Evolutionary conservation across 2,113 vertebrate genomes (phyloP), one percentile per base, ranked within the genome.

Genomic region (Myanophis thanlyinensis): DNA sequence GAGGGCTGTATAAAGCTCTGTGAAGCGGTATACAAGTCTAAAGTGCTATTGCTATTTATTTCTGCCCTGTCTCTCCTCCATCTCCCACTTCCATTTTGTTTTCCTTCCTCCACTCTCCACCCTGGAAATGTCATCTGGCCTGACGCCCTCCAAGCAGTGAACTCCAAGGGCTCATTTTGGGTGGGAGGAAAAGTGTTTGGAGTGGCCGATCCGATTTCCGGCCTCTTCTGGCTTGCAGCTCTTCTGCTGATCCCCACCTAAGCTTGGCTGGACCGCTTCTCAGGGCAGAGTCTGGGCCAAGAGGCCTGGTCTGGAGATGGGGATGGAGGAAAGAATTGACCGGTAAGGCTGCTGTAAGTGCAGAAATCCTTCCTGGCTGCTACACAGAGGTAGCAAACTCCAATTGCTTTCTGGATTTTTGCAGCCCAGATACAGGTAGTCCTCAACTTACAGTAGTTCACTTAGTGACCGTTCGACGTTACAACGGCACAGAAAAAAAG

Each of bases 151-250:
- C 96, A 95, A 95, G 93, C 0, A 96, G 95, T 97, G 96, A 97
- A 44, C 84, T 87, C 48, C 0, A 0, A 2, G 93, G 93, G 86
- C 94, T 96, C 96, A 97, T 93, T 95, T 2, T 56, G 23, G 2
- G 56, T 88, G 49, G 96, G 95, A 96, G 95, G 96, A 95, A 97
- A 96, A 96, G 95, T 96, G 95, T 96, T 91, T 30, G 2, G 40
- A 94, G 90, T 85, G 95, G 47, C 93, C 96, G 94, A 96, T 95
- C 94, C 54, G 84, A 92, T 93, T 93, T 89, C 93, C 44, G 91
- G 44, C 13, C 88, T 85, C 40, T n/a, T 30, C 95, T 95, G 95
- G 95, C 94, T 95, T 94, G 84, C 2, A 8, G 92, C 11, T 84
- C 92, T 62, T 59, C 89, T 48, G 91, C 95, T 47, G 1, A 0